phyloP scores from a whole-genome alignment of 2,888 invertebrate species.

The Sarcophaga carnaria region DNA sequence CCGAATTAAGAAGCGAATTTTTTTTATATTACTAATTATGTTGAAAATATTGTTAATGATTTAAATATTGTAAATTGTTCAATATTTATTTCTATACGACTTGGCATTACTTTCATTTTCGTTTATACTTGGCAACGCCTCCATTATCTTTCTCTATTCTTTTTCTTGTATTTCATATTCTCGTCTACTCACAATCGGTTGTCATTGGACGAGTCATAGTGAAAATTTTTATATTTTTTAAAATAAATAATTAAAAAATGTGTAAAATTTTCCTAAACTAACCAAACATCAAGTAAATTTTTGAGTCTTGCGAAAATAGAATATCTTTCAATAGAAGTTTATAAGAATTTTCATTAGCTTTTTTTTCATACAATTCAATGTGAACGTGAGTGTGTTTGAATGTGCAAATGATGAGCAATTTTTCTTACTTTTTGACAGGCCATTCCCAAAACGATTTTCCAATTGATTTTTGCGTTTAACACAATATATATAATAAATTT shows the following conservation, averaged over 20 bases:
- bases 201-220: conserved; percentile 58
- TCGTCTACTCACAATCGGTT: conserved; percentile 57
- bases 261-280: conserved; percentile 46
- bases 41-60: too few species aligned
- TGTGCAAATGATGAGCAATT: conserved; percentile 68
- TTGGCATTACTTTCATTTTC: not conserved
- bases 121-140: not conserved
- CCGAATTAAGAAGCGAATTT: too few species aligned
- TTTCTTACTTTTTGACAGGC: conserved; percentile 54
- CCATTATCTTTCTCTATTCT: not conserved
- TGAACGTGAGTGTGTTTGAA: conserved; percentile 51
- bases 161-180: conserved; percentile 22
- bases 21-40: too few species aligned
- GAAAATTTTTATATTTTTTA: conserved; percentile 59
- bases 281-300: conserved; percentile 22
- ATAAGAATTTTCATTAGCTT: conserved; percentile 5
- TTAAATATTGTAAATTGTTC: too few species aligned
- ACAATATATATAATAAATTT: conserved; percentile 8
- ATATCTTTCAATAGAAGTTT: conserved; percentile 19
- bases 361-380: conserved; percentile 36
- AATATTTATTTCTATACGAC: too few species aligned
- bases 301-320: conserved; percentile 15
- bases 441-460: conserved; percentile 65
- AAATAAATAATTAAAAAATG: conserved; percentile 44
- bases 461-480: conserved; percentile 52